Percentiles rank a stretch among this genome's conserved stretches.
Conservation (phyloP, 2,113 vertebrate species). For the Macrotus californicus region DNA sequence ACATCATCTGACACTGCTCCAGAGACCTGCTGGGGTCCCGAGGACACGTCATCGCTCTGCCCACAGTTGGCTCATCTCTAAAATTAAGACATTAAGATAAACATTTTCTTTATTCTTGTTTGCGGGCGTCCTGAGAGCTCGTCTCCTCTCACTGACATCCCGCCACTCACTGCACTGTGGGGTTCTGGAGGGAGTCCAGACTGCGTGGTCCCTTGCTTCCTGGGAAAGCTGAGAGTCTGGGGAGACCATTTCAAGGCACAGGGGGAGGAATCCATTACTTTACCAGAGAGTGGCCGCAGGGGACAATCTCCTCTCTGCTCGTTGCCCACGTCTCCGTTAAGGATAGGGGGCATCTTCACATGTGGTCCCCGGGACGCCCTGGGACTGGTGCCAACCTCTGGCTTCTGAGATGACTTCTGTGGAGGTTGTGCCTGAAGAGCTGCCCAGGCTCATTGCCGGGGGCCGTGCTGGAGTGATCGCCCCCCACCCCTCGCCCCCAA, state of each 20-base stretch:
- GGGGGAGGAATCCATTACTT: neutral
- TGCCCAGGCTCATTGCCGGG: accelerated
- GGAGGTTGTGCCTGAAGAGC: neutral
- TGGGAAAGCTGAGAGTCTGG: conserved; percentile 42
- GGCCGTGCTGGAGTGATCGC: neutral
- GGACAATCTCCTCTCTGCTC: neutral
- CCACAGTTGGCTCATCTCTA: neutral
- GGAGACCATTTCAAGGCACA: neutral
- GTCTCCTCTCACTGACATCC: conserved; percentile 36
- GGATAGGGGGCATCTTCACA: neutral
- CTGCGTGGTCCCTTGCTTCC: conserved; percentile 31
- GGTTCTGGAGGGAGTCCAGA: conserved; percentile 56
- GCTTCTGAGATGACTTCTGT: neutral
- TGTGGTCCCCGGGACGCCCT: accelerated
- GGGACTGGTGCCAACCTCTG: neutral
- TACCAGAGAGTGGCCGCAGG: neutral
- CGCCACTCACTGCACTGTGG: neutral
- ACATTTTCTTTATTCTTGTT: neutral
- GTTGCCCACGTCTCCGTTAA: neutral
- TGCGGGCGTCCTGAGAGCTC: conserved; percentile 25
- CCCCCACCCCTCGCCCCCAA: too few species aligned
- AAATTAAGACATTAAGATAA: neutral
- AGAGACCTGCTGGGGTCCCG: neutral
- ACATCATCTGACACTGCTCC: neutral
- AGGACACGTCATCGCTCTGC: neutral